These are phyloP conservation scores for Dynastes maya DNA, from an alignment of 2,888 invertebrate genomes.

Conservation along the genomic window DNA sequence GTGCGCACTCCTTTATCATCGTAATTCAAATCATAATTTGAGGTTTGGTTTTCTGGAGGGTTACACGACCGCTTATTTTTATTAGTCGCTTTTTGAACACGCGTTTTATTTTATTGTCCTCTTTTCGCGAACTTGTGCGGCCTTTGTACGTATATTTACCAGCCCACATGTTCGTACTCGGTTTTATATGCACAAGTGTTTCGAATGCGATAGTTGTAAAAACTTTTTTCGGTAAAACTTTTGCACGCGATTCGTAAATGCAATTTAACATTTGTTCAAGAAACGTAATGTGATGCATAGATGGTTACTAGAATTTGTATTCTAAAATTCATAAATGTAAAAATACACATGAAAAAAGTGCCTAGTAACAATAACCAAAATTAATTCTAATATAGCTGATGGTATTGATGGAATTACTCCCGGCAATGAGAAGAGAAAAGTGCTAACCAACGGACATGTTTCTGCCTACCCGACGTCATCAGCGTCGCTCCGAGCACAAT, in stretches of 20 bases:
- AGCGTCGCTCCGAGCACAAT: too few relatives aligned
- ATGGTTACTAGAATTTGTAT: too few relatives aligned
- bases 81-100: slow-evolving; percentile 39
- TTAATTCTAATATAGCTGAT: too few relatives aligned
- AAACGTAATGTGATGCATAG: too few relatives aligned
- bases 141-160: slow-evolving; percentile 19
- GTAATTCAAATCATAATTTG: slow-evolving; percentile 44
- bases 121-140: slow-evolving; percentile 18
- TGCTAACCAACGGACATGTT: too few relatives aligned
- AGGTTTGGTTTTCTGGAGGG: slow-evolving; percentile 20
- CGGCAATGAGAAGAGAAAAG: too few relatives aligned
- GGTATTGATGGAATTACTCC: too few relatives aligned
- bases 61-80: slow-evolving; percentile 36
- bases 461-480: too few relatives aligned
- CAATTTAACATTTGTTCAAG: too few relatives aligned
- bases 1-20: slow-evolving; percentile 26
- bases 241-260: not conserved
- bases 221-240: slow-evolving; percentile 29
- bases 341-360: too few relatives aligned
- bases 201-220: not conserved
- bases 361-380: too few relatives aligned
- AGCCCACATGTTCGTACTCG: slow-evolving; percentile 29
- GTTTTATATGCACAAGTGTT: slow-evolving; percentile 18
- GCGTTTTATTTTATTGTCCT: slow-evolving; percentile 35
- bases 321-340: too few relatives aligned